A percentile compares a stretch with the other conserved stretches of the same genome.
Evolutionary conservation across 2,797 vertebrate species (phyloP).

Genomic region (Nyctalus aviator): DNA sequence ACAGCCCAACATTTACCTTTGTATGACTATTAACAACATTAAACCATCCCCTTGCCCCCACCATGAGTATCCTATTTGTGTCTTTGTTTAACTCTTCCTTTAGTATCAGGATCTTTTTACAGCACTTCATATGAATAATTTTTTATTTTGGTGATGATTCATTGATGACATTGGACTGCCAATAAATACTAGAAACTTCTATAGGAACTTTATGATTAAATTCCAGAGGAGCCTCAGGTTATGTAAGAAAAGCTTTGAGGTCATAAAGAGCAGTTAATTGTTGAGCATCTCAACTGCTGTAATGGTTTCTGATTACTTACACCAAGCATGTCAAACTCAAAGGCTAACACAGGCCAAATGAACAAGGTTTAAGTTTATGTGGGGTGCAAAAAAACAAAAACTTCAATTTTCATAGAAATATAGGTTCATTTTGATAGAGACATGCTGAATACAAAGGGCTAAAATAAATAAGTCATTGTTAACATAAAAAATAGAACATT

Average conservation of each 20-base stretch:
- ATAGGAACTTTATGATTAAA: not conserved
- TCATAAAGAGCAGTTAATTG: not conserved
- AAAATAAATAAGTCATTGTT: too few species aligned
- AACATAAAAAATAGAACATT: too few species aligned
- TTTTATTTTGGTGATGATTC: slow-evolving; percentile 16
- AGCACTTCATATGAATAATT: slow-evolving; percentile 50
- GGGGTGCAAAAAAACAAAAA: too few species aligned
- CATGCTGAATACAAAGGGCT: too few species aligned
- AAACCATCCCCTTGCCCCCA: not conserved
- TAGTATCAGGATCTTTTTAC: not conserved
- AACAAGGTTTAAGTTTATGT: too few species aligned
- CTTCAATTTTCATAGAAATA: too few species aligned
- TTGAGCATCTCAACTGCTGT: not conserved
- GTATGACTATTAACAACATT: not conserved
- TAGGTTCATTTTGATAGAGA: too few species aligned
- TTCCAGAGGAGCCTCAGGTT: not conserved
- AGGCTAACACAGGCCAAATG: too few species aligned
- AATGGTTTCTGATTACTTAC: not conserved
- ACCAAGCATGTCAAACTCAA: not conserved
- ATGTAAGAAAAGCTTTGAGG: not conserved
- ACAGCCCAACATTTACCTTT: not conserved
- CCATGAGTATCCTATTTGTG: not conserved
- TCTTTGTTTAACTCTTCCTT: not conserved
- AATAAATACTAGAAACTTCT: not conserved
- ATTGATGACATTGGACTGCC: slow-evolving; percentile 27